phyloP scores from a whole-genome alignment of 2,888 invertebrate genomes.

The Pristionchus mayeri region DNA sequence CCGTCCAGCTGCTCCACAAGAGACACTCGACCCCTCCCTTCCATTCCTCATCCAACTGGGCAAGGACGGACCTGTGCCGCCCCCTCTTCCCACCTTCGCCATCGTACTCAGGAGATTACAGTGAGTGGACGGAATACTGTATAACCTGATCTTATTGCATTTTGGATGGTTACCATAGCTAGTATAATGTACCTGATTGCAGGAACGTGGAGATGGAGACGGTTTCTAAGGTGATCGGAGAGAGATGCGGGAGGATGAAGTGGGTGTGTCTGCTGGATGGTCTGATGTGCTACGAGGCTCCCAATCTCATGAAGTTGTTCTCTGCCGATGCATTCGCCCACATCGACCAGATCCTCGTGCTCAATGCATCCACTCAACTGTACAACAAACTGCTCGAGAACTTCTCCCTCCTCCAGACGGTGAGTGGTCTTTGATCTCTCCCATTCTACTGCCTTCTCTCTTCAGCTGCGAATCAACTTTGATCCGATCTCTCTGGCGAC shows the following conservation, averaged over 20 bases:
- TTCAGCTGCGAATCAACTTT: conserved; percentile 53
- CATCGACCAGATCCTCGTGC: conserved; percentile 50
- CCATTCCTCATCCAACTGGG: conserved; percentile 50
- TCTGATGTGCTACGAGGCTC: conserved; percentile 56
- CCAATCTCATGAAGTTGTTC: conserved; percentile 55
- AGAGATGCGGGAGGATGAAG: conserved; percentile 53
- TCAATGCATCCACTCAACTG: conserved; percentile 47
- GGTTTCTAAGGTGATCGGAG: conserved; percentile 52
- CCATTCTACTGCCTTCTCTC: neutral
- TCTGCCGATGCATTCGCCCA: conserved; percentile 52
- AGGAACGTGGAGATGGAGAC: conserved; percentile 55
- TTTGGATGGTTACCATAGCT: neutral
- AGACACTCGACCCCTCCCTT: conserved; percentile 51
- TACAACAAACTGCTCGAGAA: conserved; percentile 48
- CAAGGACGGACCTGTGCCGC: neutral
- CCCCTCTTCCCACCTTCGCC: conserved; percentile 49
- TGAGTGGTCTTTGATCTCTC: conserved; percentile 6
- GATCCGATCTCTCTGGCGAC: conserved; percentile 52
- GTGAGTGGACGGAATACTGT: conserved; percentile 36
- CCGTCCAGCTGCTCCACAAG: conserved; percentile 47
- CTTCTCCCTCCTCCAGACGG: conserved; percentile 48
- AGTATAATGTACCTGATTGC: neutral
- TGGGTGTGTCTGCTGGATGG: conserved; percentile 56
- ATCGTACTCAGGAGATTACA: conserved; percentile 53
- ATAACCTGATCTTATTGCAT: neutral